Evolutionary conservation across 2,888 invertebrate species (phyloP).

Genomic region (Sericinus montela): DNA sequence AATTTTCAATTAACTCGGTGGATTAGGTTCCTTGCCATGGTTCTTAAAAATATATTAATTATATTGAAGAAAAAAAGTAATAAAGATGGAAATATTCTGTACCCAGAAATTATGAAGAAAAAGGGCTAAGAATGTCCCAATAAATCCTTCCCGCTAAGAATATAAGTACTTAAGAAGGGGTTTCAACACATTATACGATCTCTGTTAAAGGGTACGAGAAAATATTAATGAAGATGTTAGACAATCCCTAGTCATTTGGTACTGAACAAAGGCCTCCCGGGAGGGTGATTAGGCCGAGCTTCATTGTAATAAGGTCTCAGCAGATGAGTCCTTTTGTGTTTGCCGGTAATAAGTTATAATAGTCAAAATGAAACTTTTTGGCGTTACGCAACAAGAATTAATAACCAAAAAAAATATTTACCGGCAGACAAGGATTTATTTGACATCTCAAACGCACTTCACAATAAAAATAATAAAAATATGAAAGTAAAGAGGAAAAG

Average conservation of each 20-base stretch:
- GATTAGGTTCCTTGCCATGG: too few relatives aligned
- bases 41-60: too few relatives aligned
- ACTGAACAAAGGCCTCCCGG: slow-evolving; percentile 47
- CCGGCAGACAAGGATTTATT: too few relatives aligned
- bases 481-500: too few relatives aligned
- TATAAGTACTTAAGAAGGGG: slow-evolving; percentile 30
- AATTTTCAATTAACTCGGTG: too few relatives aligned
- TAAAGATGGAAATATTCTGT: too few relatives aligned
- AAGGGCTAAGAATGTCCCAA: too few relatives aligned
- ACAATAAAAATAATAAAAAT: too few relatives aligned
- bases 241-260: slow-evolving; percentile 53
- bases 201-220: slow-evolving; percentile 31
- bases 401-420: too few relatives aligned
- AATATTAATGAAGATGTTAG: slow-evolving; percentile 67
- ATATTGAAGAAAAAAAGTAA: too few relatives aligned
- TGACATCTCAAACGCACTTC: too few relatives aligned
- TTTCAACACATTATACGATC: slow-evolving; percentile 25
- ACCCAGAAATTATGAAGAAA: background rate
- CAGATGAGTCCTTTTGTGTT: slow-evolving; percentile 61
- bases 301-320: slow-evolving; percentile 34
- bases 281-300: slow-evolving; percentile 37
- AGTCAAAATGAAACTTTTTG: slow-evolving; percentile 33
- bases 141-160: slow-evolving; percentile 21
- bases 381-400: too few relatives aligned
- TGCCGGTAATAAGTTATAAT: slow-evolving; percentile 49